These are phyloP conservation scores for Xanthorhoe designata DNA, from an alignment of 2,888 invertebrate species.

Conservation along the genomic window DNA sequence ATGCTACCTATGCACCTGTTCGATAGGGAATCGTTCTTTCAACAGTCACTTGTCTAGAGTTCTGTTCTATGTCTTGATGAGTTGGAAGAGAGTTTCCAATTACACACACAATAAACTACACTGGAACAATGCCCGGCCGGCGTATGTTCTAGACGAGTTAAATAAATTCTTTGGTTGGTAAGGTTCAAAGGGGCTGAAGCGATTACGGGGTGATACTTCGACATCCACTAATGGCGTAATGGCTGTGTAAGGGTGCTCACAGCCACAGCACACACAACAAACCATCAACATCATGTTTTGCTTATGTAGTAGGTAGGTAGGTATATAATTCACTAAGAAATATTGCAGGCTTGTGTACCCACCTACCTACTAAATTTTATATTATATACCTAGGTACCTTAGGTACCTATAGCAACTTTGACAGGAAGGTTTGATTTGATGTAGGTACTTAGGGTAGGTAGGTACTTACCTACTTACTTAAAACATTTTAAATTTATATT, in stretches of 20 bases:
- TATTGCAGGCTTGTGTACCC: too few relatives aligned
- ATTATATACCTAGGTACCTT: too few relatives aligned
- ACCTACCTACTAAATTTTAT: too few relatives aligned
- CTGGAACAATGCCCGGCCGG: conserved; percentile 31
- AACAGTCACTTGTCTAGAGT: conserved; percentile 22
- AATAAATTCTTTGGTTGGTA: conserved; percentile 17
- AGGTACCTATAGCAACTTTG: too few relatives aligned
- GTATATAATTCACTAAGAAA: too few relatives aligned
- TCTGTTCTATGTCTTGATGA: conserved; percentile 52
- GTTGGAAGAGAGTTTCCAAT: conserved; percentile 64
- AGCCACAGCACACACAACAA: too few relatives aligned
- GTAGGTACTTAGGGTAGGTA: too few relatives aligned
- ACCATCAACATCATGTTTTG: not conserved
- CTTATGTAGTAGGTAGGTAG: not conserved
- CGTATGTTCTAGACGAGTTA: conserved; percentile 14
- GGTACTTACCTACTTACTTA: too few relatives aligned
- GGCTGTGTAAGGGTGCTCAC: not conserved
- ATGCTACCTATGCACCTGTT: not conserved
- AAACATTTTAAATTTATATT: too few relatives aligned
- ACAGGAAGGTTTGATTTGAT: too few relatives aligned
- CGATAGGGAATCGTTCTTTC: not conserved
- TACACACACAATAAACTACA: conserved; percentile 59
- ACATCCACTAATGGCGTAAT: not conserved
- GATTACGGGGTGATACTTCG: not conserved
- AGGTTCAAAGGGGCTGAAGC: conserved; percentile 2